Evolutionary conservation across 2,113 vertebrate species (phyloP).

Genomic region (Hyla sarda): DNA sequence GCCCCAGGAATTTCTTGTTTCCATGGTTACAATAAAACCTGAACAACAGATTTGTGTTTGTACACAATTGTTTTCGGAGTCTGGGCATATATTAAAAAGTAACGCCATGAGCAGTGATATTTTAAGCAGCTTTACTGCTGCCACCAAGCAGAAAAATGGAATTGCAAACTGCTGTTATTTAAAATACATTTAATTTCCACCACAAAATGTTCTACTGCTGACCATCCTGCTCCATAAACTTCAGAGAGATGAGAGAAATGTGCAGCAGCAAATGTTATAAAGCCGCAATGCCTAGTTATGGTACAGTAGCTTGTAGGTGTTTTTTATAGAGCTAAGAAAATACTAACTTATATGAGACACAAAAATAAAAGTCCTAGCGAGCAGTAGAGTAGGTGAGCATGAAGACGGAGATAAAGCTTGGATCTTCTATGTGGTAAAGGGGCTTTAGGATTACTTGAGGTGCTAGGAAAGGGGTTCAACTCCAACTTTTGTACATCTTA

Average conservation of each 20-base stretch:
- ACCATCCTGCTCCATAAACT: not conserved
- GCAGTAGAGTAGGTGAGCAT: not conserved
- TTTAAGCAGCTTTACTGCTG: conserved; percentile 29
- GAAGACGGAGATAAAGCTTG: too few relatives aligned
- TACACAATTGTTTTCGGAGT: conserved; percentile 46
- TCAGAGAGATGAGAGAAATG: not conserved
- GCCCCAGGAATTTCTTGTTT: conserved; percentile 43
- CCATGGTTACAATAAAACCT: conserved; percentile 48
- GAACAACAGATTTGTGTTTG: conserved; percentile 52
- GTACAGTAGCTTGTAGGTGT: not conserved
- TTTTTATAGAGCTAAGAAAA: not conserved
- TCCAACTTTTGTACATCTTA: too few relatives aligned
- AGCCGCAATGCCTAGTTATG: not conserved
- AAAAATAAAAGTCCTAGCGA: not conserved
- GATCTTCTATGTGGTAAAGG: too few relatives aligned
- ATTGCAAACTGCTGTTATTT: conserved; percentile 15
- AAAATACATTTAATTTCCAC: conserved; percentile 1
- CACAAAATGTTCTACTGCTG: not conserved
- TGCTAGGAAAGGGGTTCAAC: too few relatives aligned
- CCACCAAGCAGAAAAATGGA: conserved; percentile 13
- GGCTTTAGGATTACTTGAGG: too few relatives aligned
- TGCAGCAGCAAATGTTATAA: not conserved
- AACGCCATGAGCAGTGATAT: conserved; percentile 34
- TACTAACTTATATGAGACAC: not conserved
- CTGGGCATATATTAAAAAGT: conserved; percentile 19